A percentile compares a stretch with the other conserved stretches of the same genome.
Conservation (phyloP, 2,113 vertebrate species). For the Eurystomus gularis region DNA sequence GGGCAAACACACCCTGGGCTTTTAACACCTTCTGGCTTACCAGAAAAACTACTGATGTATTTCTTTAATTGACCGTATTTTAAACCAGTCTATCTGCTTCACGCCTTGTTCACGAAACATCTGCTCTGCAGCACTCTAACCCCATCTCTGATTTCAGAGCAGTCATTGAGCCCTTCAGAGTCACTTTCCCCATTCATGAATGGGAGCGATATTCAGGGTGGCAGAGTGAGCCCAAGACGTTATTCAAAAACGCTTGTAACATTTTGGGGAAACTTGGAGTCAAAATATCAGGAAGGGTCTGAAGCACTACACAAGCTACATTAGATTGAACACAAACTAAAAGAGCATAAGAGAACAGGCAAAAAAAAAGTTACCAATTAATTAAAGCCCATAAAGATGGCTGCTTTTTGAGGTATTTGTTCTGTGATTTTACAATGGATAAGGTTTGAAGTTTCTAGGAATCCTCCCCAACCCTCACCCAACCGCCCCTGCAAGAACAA, state of each 20-base stretch:
- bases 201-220: not conserved
- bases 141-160: not conserved
- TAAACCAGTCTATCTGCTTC: not conserved
- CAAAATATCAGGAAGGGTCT: not conserved
- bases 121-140: not conserved
- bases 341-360: not conserved
- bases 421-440: too few species aligned
- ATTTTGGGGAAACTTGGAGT: not conserved
- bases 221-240: not conserved
- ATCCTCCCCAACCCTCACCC: too few species aligned
- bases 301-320: not conserved
- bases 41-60: too few species aligned
- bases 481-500: too few species aligned
- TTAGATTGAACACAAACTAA: not conserved
- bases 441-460: too few species aligned
- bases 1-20: not conserved
- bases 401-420: not conserved
- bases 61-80: fast-evolving
- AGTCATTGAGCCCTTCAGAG: not conserved
- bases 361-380: not conserved
- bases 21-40: not conserved
- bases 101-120: not conserved
- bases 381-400: not conserved
- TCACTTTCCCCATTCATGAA: not conserved
- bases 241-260: fast-evolving